These are phyloP conservation scores for Turritopsis rubra DNA, from an alignment of 30 jellyfish, hydroid and myxozoan species.

Conservation along the genomic window DNA sequence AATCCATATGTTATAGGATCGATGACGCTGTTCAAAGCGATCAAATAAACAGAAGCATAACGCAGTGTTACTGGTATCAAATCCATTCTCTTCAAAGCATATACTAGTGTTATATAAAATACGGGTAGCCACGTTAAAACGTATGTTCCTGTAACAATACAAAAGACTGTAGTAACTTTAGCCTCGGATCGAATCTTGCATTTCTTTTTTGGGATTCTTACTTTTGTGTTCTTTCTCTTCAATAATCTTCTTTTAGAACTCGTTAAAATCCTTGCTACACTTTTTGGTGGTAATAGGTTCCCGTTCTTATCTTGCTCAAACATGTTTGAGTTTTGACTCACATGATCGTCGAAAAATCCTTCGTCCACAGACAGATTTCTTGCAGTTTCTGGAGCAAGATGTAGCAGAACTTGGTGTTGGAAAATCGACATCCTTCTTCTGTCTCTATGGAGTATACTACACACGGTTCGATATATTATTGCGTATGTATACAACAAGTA, in stretches of 20 bases:
- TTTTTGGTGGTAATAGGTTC: background rate
- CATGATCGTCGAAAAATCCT: background rate
- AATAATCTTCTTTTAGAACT: background rate
- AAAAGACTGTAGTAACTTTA: conserved; percentile 12
- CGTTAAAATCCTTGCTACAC: background rate
- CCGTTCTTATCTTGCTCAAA: conserved; percentile 8
- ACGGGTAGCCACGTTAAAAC: conserved; percentile 21
- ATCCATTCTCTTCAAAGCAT: conserved; percentile 6
- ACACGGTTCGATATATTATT: background rate
- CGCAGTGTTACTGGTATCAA: background rate
- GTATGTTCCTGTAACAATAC: conserved; percentile 16
- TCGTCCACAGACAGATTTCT: background rate
- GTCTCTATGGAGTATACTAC: conserved; percentile 1
- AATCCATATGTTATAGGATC: conserved; percentile 19
- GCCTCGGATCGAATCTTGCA: conserved; percentile 9
- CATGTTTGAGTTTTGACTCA: background rate
- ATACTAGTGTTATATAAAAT: conserved; percentile 4
- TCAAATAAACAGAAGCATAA: conserved; percentile 1
- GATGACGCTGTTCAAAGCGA: conserved; percentile 2
- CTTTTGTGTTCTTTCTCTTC: background rate
- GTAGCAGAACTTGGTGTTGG: background rate
- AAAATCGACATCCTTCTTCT: background rate
- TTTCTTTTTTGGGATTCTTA: background rate
- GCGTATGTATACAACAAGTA: background rate
- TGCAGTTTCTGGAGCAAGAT: background rate